A percentile compares a stretch with the other conserved stretches of the same genome.
Conservation (phyloP, 2,113 vertebrate genomes). For the Edolisoma coerulescens region DNA sequence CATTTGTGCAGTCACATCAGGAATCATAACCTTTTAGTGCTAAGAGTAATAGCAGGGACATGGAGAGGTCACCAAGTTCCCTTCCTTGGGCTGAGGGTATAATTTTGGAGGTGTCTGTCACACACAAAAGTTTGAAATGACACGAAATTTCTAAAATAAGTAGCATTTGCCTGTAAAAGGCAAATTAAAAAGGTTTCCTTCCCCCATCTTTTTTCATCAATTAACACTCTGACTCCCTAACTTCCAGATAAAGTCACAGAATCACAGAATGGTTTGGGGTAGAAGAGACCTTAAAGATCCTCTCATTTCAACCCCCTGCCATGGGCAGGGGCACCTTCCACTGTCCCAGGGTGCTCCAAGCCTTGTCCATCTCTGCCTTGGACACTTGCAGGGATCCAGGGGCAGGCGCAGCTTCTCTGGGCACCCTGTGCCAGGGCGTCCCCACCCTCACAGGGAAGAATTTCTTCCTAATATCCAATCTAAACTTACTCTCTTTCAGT, state of each 20-base stretch:
- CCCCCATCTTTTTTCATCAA: background rate
- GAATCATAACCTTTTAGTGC: background rate
- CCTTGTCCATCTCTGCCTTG: accelerated
- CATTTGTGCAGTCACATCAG: background rate
- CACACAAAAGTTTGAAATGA: background rate
- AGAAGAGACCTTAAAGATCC: background rate
- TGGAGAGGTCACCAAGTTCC: background rate
- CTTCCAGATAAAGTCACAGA: background rate
- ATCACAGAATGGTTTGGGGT: background rate
- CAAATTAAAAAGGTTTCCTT: background rate
- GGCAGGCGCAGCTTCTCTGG: background rate
- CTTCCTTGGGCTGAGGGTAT: background rate
- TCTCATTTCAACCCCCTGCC: accelerated
- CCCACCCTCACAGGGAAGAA: accelerated
- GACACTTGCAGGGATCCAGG: background rate
- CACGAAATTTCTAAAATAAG: background rate
- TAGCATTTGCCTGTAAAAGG: background rate
- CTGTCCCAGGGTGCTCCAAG: accelerated
- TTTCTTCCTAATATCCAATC: background rate
- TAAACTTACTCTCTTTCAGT: background rate
- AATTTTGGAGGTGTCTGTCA: background rate
- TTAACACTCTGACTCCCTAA: background rate
- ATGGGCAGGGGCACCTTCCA: background rate
- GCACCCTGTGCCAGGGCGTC: background rate
- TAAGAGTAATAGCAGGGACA: background rate